Base-by-base conservation (phyloP, 2,797 vertebrate genomes). In the Phataginus tetradactyla region DNA sequence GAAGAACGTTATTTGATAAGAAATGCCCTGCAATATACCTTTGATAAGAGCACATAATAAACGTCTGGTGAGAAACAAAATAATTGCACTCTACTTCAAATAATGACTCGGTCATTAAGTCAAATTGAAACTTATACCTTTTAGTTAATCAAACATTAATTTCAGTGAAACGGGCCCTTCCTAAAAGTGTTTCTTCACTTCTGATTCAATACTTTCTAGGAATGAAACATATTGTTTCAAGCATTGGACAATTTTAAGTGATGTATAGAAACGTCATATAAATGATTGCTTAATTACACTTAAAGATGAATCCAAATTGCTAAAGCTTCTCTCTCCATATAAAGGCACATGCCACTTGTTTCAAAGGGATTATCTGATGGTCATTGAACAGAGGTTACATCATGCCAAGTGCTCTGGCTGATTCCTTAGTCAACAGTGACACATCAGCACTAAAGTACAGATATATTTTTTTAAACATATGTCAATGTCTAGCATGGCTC, bases 401-500 rank as follows among this genome's bases (percentile, higher is more conserved):
- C 71, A 74, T 8, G 57, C 61, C 95, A 86, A 86, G 42, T 32
- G 68, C 75, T 37, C 37, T 0, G 59, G 84, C 23, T 55, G 69
- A 81, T 39, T 87, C 88, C 84, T 93, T 66, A 87, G 71, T 91
- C 68, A 94, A 78, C 72, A 74, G 75, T 80, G 97, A 97, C 95
- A 97, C 96, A 97, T 97, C 96, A 95, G 81, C 92, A 93, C 91
- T 87, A 20, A 72, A 20, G 42, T 7, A 61, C 63, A 94, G 63
- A 51, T 32, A 12, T 1, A 5, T 66, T 92, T 84, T 61, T 72
- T 68, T 64, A 72, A 69, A 55, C n/a, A 4, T 39, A 69, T 32
- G 57, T 34, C 63, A 85, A 45, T 27, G 63, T 57, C 72, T 55
- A 39, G n/a, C 55, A 94, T 59, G 37, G 34, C 37, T 49, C 57